Evolutionary conservation across 2,888 invertebrate genomes (phyloP).

Genomic region (Lepidonotus clava): DNA sequence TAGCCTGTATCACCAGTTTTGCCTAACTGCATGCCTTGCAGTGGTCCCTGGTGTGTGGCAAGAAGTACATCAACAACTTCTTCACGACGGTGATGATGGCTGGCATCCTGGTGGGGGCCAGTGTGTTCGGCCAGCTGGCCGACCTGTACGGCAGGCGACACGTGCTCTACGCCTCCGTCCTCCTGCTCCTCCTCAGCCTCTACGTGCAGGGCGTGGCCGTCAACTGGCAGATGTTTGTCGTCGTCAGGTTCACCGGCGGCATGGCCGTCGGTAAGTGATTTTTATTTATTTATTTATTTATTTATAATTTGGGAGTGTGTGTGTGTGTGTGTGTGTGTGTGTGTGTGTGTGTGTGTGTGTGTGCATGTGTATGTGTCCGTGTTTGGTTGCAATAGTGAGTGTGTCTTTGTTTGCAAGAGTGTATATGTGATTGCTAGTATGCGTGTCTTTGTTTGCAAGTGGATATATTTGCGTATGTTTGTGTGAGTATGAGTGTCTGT

Average conservation of each 20-base stretch:
- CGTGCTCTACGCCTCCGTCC: not conserved
- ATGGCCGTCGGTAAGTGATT: conserved; percentile 8
- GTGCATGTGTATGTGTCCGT: no score
- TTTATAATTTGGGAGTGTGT: no score
- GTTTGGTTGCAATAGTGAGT: no score
- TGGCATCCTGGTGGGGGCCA: conserved; percentile 38
- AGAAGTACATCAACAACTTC: not conserved
- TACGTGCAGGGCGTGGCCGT: not conserved
- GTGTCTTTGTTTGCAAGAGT: not conserved
- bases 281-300: no score
- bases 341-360: no score
- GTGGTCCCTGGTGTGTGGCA: not conserved
- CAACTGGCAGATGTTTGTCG: conserved; percentile 39
- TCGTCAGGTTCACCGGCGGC: not conserved
- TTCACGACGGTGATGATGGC: conserved; percentile 33
- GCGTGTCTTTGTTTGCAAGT: not conserved
- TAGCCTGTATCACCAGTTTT: not conserved
- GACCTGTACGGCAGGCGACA: conserved; percentile 14
- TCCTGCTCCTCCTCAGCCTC: conserved; percentile 18
- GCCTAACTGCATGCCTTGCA: not conserved
- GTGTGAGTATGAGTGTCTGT: no score
- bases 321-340: no score
- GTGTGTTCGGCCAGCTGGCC: conserved; percentile 6
- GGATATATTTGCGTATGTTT: not conserved
- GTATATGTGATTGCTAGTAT: not conserved